A percentile compares a stretch with the other conserved stretches of the same genome.
These are phyloP conservation scores for Saccopteryx bilineata DNA, from an alignment of 2,113 vertebrate species.

Conservation along the genomic window DNA sequence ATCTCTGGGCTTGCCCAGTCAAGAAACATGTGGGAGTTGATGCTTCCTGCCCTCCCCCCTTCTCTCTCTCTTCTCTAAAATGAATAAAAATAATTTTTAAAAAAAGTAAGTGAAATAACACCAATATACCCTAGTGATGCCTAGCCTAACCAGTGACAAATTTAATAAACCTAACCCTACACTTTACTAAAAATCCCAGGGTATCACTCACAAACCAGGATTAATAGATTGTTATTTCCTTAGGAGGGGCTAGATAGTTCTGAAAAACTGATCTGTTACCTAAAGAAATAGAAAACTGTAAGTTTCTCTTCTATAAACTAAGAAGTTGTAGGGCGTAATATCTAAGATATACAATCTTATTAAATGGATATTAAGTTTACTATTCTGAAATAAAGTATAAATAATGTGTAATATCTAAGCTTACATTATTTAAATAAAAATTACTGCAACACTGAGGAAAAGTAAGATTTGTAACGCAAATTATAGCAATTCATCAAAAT, in stretches of 20 bases:
- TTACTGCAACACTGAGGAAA: background rate
- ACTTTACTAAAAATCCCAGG: constrained; percentile 28
- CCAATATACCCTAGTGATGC: background rate
- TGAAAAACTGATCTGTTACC: background rate
- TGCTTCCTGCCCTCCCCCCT: too few relatives aligned
- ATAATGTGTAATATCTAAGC: background rate
- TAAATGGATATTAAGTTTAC: background rate
- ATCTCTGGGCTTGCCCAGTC: too few relatives aligned
- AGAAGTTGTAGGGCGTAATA: background rate
- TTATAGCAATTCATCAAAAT: background rate
- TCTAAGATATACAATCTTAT: background rate
- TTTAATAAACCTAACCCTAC: background rate
- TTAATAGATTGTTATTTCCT: background rate
- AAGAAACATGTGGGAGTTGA: too few relatives aligned
- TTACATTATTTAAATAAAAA: constrained; percentile 11
- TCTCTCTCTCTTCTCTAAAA: too few relatives aligned
- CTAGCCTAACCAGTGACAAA: background rate
- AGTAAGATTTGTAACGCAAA: background rate
- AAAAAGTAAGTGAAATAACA: constrained; percentile 12
- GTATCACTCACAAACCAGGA: background rate
- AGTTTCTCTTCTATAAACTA: background rate
- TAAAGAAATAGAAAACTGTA: background rate
- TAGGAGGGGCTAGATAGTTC: background rate
- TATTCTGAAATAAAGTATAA: constrained; percentile 29
- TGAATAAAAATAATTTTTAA: too few relatives aligned